Base-by-base conservation (phyloP, 2,113 vertebrate genomes). In the Clarias batrachus region DNA sequence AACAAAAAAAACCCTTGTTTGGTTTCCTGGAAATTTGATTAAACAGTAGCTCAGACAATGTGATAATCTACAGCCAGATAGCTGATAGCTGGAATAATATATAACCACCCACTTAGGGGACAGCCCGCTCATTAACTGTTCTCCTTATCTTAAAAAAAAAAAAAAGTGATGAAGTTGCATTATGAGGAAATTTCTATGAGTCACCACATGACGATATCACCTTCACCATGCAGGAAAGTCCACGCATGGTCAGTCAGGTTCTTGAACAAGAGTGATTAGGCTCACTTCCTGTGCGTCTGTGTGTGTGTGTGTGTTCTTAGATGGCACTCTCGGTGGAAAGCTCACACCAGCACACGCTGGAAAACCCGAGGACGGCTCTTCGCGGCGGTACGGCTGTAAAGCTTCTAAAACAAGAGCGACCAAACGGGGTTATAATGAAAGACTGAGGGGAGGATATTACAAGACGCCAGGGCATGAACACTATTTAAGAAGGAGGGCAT, bases 231-330 rank as follows among this genome's bases (percentile, higher is more conserved):
- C 74, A 77, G 37, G 37, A 54, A 73, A 86, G 30, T 60, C 78
- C 33, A 62, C 68, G 37, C 62, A 68, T 56, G 56, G 82, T 25
- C 68, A 88, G 76, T 74, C 76, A n/a, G 84, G 82, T 86, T 81
- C 78, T 87, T 77, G 82, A 91, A 88, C 86, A 83, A 68, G 66
- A 83, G 66, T 83, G 77, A 91, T 86, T 87, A 91, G 79, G 74
- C 82, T 66, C 56, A 66, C 74, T 87, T 90, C 87, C 89, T 90
- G 78, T 88, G 81, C 60, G 59, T 65, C 76, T 71, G 63, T 78
- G 79, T 57, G 59, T 65, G 81, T 65, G 81, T 71, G 63, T 78
- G 79, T 80, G 57, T 78, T 52, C 71, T 80, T 52, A 71, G 59
- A 85, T 62, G 66, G 84, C 57, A 37, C 27, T 16, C 70, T 68